A percentile compares a stretch with the other conserved stretches of the same genome.
These are phyloP conservation scores for Blastobasis lacticolella DNA, from an alignment of 2,888 invertebrate genomes.

Conservation along the genomic window DNA sequence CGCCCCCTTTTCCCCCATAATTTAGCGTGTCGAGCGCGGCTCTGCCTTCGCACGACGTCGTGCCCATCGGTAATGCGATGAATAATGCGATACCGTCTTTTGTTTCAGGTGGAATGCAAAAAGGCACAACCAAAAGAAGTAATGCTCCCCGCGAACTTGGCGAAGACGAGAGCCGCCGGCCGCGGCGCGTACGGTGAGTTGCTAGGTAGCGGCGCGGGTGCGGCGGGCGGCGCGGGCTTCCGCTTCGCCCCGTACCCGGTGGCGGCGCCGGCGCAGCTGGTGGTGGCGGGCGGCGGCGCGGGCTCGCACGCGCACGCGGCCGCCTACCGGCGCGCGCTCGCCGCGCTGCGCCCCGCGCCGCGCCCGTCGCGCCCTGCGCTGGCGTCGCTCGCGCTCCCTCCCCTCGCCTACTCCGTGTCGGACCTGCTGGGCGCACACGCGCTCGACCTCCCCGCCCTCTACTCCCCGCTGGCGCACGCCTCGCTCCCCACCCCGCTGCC, in stretches of 20 bases:
- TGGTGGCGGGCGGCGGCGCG: conserved; percentile 53
- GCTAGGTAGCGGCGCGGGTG: conserved; percentile 84
- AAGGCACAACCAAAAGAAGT: conserved; percentile 99
- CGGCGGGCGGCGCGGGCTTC: conserved; percentile 72
- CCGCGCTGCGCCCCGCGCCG: conserved; percentile 57
- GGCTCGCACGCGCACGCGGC: conserved; percentile 55
- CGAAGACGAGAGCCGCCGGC: conserved; percentile 95
- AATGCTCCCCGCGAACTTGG: conserved; percentile 97
- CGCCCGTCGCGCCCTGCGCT: conserved; percentile 54
- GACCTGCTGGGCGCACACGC: conserved; percentile 78
- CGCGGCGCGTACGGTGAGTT: conserved; percentile 99
- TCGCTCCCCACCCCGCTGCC: conserved; percentile 67
- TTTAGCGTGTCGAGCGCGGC: conserved; percentile 51
- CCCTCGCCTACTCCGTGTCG: conserved; percentile 69
- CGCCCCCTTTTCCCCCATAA: conserved; percentile 60
- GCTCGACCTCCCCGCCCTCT: conserved; percentile 81
- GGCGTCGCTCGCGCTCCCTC: conserved; percentile 52
- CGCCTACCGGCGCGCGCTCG: conserved; percentile 61
- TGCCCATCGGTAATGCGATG: conserved; percentile 34
- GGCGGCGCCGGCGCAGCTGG: conserved; percentile 67
- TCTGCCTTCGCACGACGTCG: conserved; percentile 43
- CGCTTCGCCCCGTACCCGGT: conserved; percentile 78
- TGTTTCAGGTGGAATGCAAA: conserved; percentile 97
- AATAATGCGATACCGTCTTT: conserved; percentile 14
- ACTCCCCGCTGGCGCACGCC: conserved; percentile 81